Evolutionary conservation across 1,140 invertebrate species (phyloP).

Genomic region (Leptonema lineaticorne): DNA sequence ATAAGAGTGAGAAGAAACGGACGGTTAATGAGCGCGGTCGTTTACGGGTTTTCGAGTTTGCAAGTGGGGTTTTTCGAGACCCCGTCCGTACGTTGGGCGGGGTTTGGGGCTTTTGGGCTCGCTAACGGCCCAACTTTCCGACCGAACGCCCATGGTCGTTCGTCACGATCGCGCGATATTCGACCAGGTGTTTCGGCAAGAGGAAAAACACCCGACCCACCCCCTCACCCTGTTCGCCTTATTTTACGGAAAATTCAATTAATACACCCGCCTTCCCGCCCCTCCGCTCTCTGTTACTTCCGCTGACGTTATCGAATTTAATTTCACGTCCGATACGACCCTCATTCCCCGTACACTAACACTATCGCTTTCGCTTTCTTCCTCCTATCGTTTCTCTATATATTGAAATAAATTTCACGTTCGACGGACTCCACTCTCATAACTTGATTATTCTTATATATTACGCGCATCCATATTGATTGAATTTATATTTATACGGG

Average conservation of each 20-base stretch:
- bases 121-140: slow-evolving; percentile 26
- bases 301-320: slow-evolving; percentile 25
- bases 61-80: not conserved
- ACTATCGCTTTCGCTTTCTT: no score
- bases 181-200: slow-evolving; percentile 4
- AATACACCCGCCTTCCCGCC: slow-evolving; percentile 2
- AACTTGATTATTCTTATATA: no score
- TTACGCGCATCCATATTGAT: no score
- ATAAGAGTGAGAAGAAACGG: not conserved
- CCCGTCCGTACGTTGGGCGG: not conserved
- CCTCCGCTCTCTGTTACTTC: not conserved
- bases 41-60: not conserved
- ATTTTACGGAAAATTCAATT: slow-evolving; percentile 27
- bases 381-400: no score
- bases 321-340: slow-evolving; percentile 3
- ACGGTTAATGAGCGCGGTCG: not conserved
- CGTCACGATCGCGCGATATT: slow-evolving; percentile 8
- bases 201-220: no score
- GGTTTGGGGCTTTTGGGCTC: not conserved
- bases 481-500: no score
- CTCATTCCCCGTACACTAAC: not conserved
- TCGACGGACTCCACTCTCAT: no score
- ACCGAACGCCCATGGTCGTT: slow-evolving; percentile 8
- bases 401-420: no score
- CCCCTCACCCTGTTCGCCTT: not conserved